Evolutionary conservation across 1,140 invertebrate genomes (phyloP).

Genomic region (Alviniconcha marisindica): DNA sequence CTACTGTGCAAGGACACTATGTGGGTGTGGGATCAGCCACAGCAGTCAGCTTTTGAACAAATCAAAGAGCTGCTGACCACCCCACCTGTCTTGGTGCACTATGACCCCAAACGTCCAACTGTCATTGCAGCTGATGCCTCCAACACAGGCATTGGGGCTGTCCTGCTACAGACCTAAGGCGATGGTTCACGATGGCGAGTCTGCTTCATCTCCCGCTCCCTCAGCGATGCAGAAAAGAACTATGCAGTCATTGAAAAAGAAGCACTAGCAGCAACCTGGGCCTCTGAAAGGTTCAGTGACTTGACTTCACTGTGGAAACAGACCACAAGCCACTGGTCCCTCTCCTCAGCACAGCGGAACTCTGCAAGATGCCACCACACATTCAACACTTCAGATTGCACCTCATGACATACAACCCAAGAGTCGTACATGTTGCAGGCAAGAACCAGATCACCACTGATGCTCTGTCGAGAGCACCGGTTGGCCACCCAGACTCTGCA

Average conservation of each 20-base stretch:
- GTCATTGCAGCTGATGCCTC: conserved; percentile 50
- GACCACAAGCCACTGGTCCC: conserved; percentile 72
- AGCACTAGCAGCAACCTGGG: conserved; percentile 77
- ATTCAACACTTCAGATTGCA: conserved; percentile 49
- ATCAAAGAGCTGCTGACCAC: conserved; percentile 40
- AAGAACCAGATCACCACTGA: conserved; percentile 46
- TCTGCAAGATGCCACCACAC: conserved; percentile 38
- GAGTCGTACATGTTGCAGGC: conserved; percentile 46
- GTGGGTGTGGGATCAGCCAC: conserved; percentile 41
- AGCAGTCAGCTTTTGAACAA: conserved; percentile 38
- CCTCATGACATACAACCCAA: conserved; percentile 40
- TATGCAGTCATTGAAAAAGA: conserved; percentile 79
- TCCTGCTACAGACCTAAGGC: conserved; percentile 41
- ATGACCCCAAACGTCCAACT: conserved; percentile 39
- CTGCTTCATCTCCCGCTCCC: conserved; percentile 48
- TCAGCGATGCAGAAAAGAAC: conserved; percentile 71
- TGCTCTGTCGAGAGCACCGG: conserved; percentile 45
- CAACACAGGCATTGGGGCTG: conserved; percentile 53
- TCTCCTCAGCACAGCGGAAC: conserved; percentile 46
- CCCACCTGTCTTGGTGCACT: conserved; percentile 45
- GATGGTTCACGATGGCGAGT: conserved; percentile 38
- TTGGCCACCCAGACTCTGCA: background rate
- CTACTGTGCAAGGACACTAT: conserved; percentile 42
- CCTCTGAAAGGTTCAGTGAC: conserved; percentile 77
- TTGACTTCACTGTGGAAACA: conserved; percentile 60